phyloP scores from a whole-genome alignment of 2,113 vertebrate genomes.

The Mus pahari region DNA sequence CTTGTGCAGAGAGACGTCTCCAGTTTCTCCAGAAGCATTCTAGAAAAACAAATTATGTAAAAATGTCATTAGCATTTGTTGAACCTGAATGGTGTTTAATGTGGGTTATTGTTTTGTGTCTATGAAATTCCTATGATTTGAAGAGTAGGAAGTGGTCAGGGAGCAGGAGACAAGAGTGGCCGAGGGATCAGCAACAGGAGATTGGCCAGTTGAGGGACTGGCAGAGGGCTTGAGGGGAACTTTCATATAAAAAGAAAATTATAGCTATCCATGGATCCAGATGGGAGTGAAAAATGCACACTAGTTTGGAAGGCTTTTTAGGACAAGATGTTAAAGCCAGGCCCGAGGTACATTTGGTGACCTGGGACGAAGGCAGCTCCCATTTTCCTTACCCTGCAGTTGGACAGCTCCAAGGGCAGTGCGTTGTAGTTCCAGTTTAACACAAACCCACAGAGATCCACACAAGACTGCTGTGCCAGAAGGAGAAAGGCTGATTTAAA shows the following conservation, averaged over 20 bases:
- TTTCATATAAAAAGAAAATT: not conserved
- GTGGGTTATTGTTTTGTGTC: not conserved
- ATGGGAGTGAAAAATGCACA: not conserved
- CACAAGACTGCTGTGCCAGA: not conserved
- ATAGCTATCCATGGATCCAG: not conserved
- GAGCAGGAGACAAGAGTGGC: not conserved
- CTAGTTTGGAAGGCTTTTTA: not conserved
- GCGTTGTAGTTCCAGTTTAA: not conserved
- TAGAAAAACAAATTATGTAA: not conserved
- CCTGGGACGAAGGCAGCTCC: not conserved
- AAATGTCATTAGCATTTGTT: not conserved
- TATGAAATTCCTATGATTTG: not conserved
- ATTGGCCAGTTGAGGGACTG: not conserved
- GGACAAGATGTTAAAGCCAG: not conserved
- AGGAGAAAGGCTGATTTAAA: not conserved
- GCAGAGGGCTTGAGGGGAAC: not conserved
- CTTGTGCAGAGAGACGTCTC: not conserved
- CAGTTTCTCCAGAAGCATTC: not conserved
- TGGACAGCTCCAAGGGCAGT: not conserved
- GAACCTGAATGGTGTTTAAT: not conserved
- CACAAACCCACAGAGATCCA: not conserved
- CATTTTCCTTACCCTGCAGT: not conserved
- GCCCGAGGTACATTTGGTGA: not conserved
- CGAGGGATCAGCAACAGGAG: not conserved
- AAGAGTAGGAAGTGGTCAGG: not conserved